These are phyloP conservation scores for Antheraea pernyi DNA, from an alignment of 1,140 invertebrate species.

Conservation along the genomic window DNA sequence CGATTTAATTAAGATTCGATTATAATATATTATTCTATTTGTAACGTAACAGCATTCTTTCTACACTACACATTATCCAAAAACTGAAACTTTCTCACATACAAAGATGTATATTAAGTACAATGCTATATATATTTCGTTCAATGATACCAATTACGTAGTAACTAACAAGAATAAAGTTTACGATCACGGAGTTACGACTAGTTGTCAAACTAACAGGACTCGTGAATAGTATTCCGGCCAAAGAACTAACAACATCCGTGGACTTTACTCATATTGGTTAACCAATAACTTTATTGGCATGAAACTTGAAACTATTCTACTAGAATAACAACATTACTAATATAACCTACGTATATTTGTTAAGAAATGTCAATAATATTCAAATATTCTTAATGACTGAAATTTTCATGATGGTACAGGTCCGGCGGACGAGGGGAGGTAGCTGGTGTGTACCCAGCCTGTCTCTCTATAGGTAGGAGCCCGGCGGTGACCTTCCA, in stretches of 20 bases:
- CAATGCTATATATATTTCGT: not conserved
- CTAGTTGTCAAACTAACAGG: not conserved
- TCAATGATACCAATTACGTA: not conserved
- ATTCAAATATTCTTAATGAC: too few relatives aligned
- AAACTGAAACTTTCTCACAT: too few relatives aligned
- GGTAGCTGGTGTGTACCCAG: too few relatives aligned
- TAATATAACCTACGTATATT: not conserved
- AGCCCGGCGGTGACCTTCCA: too few relatives aligned
- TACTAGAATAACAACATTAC: not conserved
- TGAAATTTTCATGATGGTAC: too few relatives aligned
- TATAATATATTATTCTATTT: too few relatives aligned
- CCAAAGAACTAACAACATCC: not conserved
- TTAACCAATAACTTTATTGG: not conserved
- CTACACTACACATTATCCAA: too few relatives aligned
- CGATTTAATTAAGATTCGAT: too few relatives aligned
- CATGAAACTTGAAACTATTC: not conserved
- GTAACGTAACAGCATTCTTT: too few relatives aligned
- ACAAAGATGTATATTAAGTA: too few relatives aligned
- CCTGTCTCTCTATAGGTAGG: too few relatives aligned
- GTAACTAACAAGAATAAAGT: constrained; percentile 3
- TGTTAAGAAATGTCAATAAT: not conserved
- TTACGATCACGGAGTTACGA: not conserved
- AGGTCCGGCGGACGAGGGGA: too few relatives aligned
- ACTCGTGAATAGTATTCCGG: not conserved
- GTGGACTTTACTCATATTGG: not conserved